Percentiles rank a stretch among this genome's conserved stretches.
Evolutionary conservation across 2,888 invertebrate species (phyloP).

Genomic region (Melanophora roralis): DNA sequence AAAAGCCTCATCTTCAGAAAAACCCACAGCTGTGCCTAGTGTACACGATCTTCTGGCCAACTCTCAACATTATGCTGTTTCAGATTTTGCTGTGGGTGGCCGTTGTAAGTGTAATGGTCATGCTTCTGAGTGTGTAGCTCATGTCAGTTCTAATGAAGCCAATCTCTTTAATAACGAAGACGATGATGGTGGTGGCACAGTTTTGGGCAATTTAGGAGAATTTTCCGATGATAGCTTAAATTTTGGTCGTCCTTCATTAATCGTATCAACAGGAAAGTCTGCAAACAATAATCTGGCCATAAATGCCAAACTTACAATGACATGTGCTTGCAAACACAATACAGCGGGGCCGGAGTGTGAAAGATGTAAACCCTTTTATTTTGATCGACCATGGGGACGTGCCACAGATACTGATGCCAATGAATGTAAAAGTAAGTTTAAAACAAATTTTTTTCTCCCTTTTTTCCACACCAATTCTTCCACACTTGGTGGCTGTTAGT

Average conservation of each 20-base stretch:
- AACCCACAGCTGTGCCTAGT: conserved; percentile 45
- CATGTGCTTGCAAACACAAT: conserved; percentile 99
- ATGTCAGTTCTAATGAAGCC: conserved; percentile 62
- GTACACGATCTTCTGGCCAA: conserved; percentile 73
- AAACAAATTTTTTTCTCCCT: background rate
- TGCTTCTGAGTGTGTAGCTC: conserved; percentile 91
- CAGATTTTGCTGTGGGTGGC: conserved; percentile 98
- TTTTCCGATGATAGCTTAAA: conserved; percentile 72
- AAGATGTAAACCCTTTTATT: conserved; percentile 98
- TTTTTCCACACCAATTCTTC: background rate
- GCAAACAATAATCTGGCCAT: conserved; percentile 40
- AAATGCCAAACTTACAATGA: conserved; percentile 79
- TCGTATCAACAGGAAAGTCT: conserved; percentile 11
- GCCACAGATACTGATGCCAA: conserved; percentile 97
- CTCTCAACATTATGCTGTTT: conserved; percentile 93
- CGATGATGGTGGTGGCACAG: conserved; percentile 76
- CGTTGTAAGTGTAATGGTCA: conserved; percentile 99
- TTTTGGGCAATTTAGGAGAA: conserved; percentile 82
- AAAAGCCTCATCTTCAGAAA: background rate
- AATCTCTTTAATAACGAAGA: conserved; percentile 75
- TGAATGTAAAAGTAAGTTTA: conserved; percentile 96
- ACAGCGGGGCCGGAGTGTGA: conserved; percentile 99
- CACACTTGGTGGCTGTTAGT: background rate
- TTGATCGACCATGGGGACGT: conserved; percentile 98
- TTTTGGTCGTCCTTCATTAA: conserved; percentile 61